These are phyloP conservation scores for Meta bourneti DNA, from an alignment of 2,888 invertebrate species.

Conservation along the genomic window DNA sequence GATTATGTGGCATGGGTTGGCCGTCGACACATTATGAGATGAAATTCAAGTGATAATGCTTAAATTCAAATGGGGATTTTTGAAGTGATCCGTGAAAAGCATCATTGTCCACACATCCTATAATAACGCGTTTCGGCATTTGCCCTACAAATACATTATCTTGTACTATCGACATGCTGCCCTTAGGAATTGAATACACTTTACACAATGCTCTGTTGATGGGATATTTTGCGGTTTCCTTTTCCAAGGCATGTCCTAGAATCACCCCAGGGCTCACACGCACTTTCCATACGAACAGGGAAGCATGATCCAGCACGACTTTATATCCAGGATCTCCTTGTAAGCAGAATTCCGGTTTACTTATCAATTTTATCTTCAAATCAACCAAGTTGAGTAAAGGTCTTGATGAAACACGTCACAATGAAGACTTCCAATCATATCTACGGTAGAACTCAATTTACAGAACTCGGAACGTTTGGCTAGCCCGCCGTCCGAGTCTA, in stretches of 20 bases:
- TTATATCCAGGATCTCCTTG: constrained; percentile 45
- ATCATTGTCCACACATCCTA: constrained; percentile 78
- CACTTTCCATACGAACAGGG: constrained; percentile 77
- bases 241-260: constrained; percentile 78
- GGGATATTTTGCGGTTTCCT: constrained; percentile 29
- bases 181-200: background rate
- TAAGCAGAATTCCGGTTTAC: constrained; percentile 68
- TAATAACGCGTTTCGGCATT: constrained; percentile 78
- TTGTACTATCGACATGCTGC: constrained; percentile 78
- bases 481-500: constrained; percentile 54
- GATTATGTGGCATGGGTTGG: constrained; percentile 38
- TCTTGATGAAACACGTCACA: constrained; percentile 65
- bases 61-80: constrained; percentile 42
- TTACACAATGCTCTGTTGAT: constrained; percentile 26
- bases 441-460: constrained; percentile 15
- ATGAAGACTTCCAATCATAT: constrained; percentile 61
- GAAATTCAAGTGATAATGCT: constrained; percentile 53
- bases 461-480: constrained; percentile 17
- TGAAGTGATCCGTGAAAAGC: constrained; percentile 1
- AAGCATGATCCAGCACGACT: constrained; percentile 77
- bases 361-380: constrained; percentile 58
- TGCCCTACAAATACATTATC: constrained; percentile 78
- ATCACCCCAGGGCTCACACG: constrained; percentile 77
- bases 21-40: constrained; percentile 30
- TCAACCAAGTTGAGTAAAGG: constrained; percentile 25